Evolutionary conservation across 1,140 invertebrate species (phyloP), one percentile per base, ranked within the genome.

Genomic region (Cepaea nemoralis): DNA sequence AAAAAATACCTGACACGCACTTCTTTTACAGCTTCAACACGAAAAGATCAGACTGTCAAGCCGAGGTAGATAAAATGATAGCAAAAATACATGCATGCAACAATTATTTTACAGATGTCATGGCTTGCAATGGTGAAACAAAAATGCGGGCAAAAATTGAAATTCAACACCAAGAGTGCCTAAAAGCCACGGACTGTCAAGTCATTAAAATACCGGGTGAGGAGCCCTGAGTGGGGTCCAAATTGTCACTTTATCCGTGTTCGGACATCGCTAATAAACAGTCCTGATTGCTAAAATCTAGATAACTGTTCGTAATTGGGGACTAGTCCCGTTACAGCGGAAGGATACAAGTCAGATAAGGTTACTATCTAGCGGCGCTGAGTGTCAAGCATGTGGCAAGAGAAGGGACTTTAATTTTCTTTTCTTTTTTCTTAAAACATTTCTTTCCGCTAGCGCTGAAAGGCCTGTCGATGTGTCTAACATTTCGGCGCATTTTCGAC

Each of bases 221-320:
- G 5, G 59, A 63, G 59, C 59, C n/a, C 59, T 2, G n/a, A 27
- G 59, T 31, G 35, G 35, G 35, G 35, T 42, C 40, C 69, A 70
- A 70, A 70, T 70, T 70, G 71, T 45, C 63, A 77, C 75, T 24
- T 33, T 39, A 77, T 33, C 33, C 75, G 16, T 33, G 1, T 59
- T 66, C 48, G 19, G 75, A 77, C 75, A 63, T 63, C 55, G 75
- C 75, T 77, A 77, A 77, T 77, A 35, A 77, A 77, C 31, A 55
- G 31, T 8, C 42, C 75, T 77, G 75, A 66, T 77, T 77, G 39
- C 59, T 55, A n/a, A 63, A 77, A 35, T 63, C 33, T n/a, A 35
- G 75, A 66, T 39, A 40, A 77, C 31, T 55, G 35, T 35, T 77
- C 55, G 37, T 77, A 77, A 77, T 77, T 77, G 75, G 75, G 75